Evolutionary conservation across 2,797 vertebrate genomes (phyloP).

Genomic region (Channa striata): DNA sequence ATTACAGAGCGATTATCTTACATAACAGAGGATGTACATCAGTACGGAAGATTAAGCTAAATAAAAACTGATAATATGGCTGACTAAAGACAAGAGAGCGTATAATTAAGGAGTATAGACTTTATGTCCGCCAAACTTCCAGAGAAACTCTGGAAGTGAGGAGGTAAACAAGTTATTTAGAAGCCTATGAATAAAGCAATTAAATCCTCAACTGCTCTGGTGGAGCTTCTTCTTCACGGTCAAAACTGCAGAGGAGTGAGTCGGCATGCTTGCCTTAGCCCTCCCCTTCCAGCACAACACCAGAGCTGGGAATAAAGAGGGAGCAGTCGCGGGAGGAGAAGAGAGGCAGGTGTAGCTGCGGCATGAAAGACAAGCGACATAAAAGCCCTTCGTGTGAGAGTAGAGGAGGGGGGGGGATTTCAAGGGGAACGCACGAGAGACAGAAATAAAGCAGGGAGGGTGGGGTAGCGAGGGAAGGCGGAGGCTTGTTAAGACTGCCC

Average conservation of each 20-base stretch:
- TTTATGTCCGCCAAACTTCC: constrained; percentile 17
- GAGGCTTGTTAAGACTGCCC: constrained; percentile 52
- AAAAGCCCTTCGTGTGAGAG: constrained; percentile 54
- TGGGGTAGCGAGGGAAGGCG: neutral
- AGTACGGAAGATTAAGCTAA: neutral
- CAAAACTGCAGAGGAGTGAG: constrained; percentile 31
- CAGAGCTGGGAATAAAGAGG: constrained; percentile 32
- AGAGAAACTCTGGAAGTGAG: constrained; percentile 13
- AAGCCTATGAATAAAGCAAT: constrained; percentile 56
- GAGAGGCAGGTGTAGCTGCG: constrained; percentile 37
- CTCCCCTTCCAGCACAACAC: neutral
- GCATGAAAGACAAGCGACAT: constrained; percentile 54
- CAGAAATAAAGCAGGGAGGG: constrained; percentile 6
- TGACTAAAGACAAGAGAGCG: neutral
- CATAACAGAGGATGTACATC: neutral
- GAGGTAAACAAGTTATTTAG: constrained; percentile 56
- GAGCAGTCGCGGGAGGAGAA: constrained; percentile 32
- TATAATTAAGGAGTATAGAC: constrained; percentile 21
- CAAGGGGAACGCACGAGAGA: constrained; percentile 36
- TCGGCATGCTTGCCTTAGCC: constrained; percentile 14
- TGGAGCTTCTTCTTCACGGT: constrained; percentile 53
- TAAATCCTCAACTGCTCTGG: constrained; percentile 55
- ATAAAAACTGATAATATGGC: constrained; percentile 7
- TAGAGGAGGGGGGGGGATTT: constrained; percentile 34
- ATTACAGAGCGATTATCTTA: constrained; percentile 27